Percentiles rank a stretch among this genome's conserved stretches.
Evolutionary conservation across 2,797 vertebrate species (phyloP).

Genomic region (Melanotaenia nigrans): DNA sequence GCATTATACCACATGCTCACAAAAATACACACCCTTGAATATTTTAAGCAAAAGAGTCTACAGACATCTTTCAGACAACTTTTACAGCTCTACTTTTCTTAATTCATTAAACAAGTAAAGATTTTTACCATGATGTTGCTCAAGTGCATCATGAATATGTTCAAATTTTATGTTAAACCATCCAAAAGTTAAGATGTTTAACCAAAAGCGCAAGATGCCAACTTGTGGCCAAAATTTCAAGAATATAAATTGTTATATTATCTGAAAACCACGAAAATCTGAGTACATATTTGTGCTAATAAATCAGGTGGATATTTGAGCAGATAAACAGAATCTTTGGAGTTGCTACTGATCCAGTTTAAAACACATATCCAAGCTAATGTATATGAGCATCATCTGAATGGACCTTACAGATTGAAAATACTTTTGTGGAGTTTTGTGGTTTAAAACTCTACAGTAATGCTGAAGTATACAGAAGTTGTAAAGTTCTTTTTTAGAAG

Average conservation of each 20-base stretch:
- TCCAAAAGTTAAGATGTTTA: not conserved
- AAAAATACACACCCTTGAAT: not conserved
- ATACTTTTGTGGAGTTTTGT: not conserved
- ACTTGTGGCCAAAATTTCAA: not conserved
- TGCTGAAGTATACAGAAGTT: not conserved
- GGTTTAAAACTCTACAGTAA: not conserved
- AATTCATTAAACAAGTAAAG: not conserved
- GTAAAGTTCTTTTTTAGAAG: not conserved
- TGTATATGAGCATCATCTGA: not conserved
- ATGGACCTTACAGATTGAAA: too few species aligned
- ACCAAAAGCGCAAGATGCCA: too few species aligned
- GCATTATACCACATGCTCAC: not conserved
- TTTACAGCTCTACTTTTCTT: not conserved
- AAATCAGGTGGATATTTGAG: not conserved
- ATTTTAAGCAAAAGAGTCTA: conserved; percentile 5
- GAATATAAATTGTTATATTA: not conserved
- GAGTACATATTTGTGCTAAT: not conserved
- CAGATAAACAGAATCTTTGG: not conserved
- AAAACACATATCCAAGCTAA: not conserved
- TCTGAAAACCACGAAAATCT: not conserved
- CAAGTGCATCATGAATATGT: not conserved
- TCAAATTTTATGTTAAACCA: not conserved
- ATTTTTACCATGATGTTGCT: not conserved
- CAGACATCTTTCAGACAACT: not conserved
- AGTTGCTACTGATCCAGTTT: not conserved